phyloP scores from a whole-genome alignment of 2,797 vertebrate species.

The Sebastes hubbsi region DNA sequence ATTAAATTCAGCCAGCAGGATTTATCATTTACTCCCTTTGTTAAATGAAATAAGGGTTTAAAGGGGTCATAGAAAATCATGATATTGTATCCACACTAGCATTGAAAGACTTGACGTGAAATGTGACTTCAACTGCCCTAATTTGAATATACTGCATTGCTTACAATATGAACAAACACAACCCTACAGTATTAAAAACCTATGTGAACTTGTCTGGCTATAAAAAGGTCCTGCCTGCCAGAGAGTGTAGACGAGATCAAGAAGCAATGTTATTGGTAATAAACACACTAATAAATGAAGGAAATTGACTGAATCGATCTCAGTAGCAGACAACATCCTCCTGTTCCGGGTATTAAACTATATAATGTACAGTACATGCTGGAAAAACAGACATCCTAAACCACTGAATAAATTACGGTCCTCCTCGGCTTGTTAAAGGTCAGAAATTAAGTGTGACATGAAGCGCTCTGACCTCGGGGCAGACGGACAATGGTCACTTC shows the following conservation, averaged over 20 bases:
- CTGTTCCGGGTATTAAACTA: background rate
- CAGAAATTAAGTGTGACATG: slow-evolving; percentile 62
- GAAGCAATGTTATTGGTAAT: background rate
- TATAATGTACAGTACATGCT: background rate
- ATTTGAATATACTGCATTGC: background rate
- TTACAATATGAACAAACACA: background rate
- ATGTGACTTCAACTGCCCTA: background rate
- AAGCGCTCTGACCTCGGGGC: slow-evolving; percentile 65
- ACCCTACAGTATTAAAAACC: background rate
- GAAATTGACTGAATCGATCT: background rate
- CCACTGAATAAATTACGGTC: slow-evolving; percentile 30
- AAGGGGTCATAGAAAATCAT: background rate
- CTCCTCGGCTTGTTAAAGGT: slow-evolving; percentile 29
- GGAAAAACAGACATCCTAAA: background rate
- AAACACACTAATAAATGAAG: background rate
- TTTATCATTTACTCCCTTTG: background rate
- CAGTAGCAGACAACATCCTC: background rate
- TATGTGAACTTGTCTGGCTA: background rate
- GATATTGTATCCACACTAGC: too few species aligned
- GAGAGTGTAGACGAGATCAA: background rate
- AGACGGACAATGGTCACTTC: slow-evolving; percentile 73
- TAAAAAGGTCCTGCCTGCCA: background rate
- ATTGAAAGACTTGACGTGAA: too few species aligned
- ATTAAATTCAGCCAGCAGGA: background rate
- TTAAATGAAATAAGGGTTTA: background rate